A percentile compares a stretch with the other conserved stretches of the same genome.
phyloP scores from a whole-genome alignment of 2,797 vertebrate genomes.

The Siniperca undulata region DNA sequence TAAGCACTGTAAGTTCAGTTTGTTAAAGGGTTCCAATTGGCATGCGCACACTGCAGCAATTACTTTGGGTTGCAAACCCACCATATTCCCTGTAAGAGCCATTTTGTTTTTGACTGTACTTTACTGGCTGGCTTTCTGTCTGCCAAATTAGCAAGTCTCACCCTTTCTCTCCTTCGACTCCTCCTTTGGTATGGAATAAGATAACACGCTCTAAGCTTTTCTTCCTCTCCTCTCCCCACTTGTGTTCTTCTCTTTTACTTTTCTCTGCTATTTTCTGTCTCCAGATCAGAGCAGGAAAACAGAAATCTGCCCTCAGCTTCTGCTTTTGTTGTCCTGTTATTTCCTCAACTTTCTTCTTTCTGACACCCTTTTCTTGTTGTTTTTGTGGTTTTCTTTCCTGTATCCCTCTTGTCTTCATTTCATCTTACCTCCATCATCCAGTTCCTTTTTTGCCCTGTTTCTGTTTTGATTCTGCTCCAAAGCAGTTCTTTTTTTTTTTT shows the following conservation, averaged over 20 bases:
- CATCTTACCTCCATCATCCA: background rate
- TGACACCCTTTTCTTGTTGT: background rate
- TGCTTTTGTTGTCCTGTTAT: background rate
- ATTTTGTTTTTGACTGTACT: background rate
- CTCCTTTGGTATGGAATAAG: background rate
- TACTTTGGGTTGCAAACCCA: background rate
- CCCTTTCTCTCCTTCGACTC: background rate
- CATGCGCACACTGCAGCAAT: background rate
- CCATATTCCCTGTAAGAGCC: background rate
- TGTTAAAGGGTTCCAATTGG: background rate
- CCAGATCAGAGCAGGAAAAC: conserved; percentile 14
- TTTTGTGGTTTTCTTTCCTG: background rate
- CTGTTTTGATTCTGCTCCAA: background rate
- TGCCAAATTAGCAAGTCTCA: background rate
- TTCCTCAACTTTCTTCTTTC: background rate
- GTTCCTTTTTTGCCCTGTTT: background rate
- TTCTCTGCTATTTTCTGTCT: background rate
- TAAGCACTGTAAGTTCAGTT: background rate
- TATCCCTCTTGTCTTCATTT: background rate
- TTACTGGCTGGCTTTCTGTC: background rate
- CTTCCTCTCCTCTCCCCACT: background rate
- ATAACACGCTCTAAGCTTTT: background rate
- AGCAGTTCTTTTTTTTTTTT: background rate
- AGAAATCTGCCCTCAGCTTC: background rate
- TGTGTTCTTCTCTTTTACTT: background rate